phyloP scores from a whole-genome alignment of 2,888 invertebrate species.

The Drosophila gaucha region DNA sequence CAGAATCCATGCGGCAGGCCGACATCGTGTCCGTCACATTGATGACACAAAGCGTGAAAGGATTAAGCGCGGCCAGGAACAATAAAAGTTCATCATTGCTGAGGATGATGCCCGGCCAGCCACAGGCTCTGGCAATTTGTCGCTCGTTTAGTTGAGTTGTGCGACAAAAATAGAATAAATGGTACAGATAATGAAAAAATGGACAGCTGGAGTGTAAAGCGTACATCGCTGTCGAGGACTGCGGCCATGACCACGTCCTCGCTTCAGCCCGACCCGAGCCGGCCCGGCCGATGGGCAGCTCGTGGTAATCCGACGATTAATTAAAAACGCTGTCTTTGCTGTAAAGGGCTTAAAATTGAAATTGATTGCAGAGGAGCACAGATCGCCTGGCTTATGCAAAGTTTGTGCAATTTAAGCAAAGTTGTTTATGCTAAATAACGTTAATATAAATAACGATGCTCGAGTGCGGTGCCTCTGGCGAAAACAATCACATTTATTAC shows the following conservation, averaged over 20 bases:
- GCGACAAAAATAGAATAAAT: constrained; percentile 79
- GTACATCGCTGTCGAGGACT: constrained; percentile 61
- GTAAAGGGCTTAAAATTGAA: constrained; percentile 79
- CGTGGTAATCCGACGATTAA: constrained; percentile 82
- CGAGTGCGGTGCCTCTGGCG: constrained; percentile 38
- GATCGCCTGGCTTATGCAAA: constrained; percentile 61
- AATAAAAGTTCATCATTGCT: constrained; percentile 76
- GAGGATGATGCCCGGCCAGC: constrained; percentile 20
- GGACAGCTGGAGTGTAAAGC: constrained; percentile 61
- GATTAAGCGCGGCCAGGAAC: constrained; percentile 69
- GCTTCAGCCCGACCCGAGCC: background rate
- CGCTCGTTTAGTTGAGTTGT: constrained; percentile 81
- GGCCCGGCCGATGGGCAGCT: constrained; percentile 36
- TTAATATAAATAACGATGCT: constrained; percentile 56
- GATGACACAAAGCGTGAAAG: constrained; percentile 78
- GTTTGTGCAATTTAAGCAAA: constrained; percentile 65
- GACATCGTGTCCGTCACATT: constrained; percentile 23
- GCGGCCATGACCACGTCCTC: constrained; percentile 26
- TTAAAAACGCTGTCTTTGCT: constrained; percentile 82
- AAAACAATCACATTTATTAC: constrained; percentile 77
- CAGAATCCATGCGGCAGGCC: constrained; percentile 58
- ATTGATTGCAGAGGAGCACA: constrained; percentile 67
- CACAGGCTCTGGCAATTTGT: constrained; percentile 71
- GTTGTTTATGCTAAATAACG: constrained; percentile 63
- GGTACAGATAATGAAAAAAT: constrained; percentile 74